Evolutionary conservation across 2,888 invertebrate species (phyloP).

Genomic region (Euplagia quadripunctaria): DNA sequence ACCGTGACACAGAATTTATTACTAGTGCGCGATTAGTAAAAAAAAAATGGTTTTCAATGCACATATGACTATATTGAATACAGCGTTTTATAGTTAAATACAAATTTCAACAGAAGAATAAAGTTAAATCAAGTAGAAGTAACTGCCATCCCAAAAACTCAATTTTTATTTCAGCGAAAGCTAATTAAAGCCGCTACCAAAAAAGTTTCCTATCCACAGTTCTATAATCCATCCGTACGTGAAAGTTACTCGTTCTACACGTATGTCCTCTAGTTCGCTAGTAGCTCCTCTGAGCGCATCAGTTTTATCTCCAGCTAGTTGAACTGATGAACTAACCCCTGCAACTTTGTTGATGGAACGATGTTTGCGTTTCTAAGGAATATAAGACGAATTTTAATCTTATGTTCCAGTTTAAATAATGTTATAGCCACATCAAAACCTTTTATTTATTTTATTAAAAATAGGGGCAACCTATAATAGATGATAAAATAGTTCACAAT

Average conservation of each 20-base stretch:
- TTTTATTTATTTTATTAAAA: too few relatives aligned
- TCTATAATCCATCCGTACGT: neutral
- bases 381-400: neutral
- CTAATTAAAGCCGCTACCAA: neutral
- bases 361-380: neutral
- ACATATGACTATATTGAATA: too few relatives aligned
- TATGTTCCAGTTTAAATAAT: neutral
- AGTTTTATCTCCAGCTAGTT: constrained; percentile 16
- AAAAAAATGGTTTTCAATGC: too few relatives aligned
- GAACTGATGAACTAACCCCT: constrained; percentile 8
- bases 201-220: constrained; percentile 1
- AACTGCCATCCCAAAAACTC: too few relatives aligned
- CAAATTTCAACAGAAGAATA: too few relatives aligned
- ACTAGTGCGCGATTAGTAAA: too few relatives aligned
- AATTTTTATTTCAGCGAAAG: neutral
- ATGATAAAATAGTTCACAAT: too few relatives aligned
- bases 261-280: constrained; percentile 3
- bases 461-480: too few relatives aligned
- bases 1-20: too few relatives aligned
- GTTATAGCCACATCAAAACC: too few relatives aligned
- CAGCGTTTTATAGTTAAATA: too few relatives aligned
- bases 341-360: constrained; percentile 9
- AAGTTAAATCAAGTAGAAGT: too few relatives aligned
- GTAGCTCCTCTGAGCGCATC: neutral
- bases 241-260: neutral